These are phyloP conservation scores for fruit fly (Drosophila melanogaster) DNA, from an alignment of 1,140 invertebrate genomes.

Conservation along the genomic window Release_6_plus_ISO1_MT NT_033779.5:4011501-4012000, in stretches of 20 bases:
- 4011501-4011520: slow-evolving; percentile 48
- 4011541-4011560: slow-evolving; percentile 20
- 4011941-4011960: slow-evolving; percentile 36
- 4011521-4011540: slow-evolving; percentile 3
- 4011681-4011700: too few species aligned
- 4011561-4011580: slow-evolving; percentile 17
- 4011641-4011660: too few species aligned
- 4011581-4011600: not conserved
- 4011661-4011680: too few species aligned
- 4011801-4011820: not conserved
- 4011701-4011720: too few species aligned
- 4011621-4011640: not conserved
- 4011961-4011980: slow-evolving; percentile 19
- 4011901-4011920: not conserved
- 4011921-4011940: slow-evolving; percentile 33
- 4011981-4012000: slow-evolving; percentile 12
- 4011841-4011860: slow-evolving; percentile 10
- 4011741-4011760: too few species aligned
- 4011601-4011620: not conserved
- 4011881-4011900: slow-evolving; percentile 11
- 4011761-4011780: too few species aligned
- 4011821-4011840: slow-evolving; percentile 25
- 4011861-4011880: slow-evolving; percentile 1
- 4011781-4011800: too few species aligned
- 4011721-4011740: too few species aligned